These are phyloP conservation scores for Premnoplex brunnescens DNA, from an alignment of 2,797 vertebrate genomes.

Conservation along the genomic window DNA sequence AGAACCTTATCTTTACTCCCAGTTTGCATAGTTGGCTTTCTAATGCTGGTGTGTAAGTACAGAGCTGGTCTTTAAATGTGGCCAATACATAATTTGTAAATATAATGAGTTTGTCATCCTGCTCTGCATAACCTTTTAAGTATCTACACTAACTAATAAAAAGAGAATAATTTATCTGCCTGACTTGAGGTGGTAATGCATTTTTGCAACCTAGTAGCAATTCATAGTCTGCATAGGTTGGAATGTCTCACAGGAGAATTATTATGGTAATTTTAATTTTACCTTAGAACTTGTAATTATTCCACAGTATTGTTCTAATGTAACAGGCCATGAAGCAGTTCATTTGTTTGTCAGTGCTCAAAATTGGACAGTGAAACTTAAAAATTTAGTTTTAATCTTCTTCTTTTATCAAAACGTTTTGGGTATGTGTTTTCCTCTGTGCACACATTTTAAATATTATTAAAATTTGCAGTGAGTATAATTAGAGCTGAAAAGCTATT, in stretches of 20 bases:
- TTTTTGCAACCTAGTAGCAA: constrained; percentile 22
- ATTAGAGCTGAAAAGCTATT: neutral
- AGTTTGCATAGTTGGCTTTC: neutral
- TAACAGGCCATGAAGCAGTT: neutral
- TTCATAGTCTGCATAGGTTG: constrained; percentile 28
- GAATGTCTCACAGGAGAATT: constrained; percentile 67
- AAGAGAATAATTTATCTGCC: constrained; percentile 54
- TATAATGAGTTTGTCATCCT: constrained; percentile 35
- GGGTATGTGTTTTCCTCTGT: neutral
- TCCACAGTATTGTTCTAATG: constrained; percentile 48
- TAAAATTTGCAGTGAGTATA: neutral
- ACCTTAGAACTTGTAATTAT: constrained; percentile 53
- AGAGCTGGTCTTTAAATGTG: constrained; percentile 6
- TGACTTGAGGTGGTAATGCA: constrained; percentile 44
- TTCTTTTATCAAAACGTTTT: constrained; percentile 30
- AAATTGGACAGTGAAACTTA: constrained; percentile 1
- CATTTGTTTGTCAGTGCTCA: constrained; percentile 37
- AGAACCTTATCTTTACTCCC: neutral
- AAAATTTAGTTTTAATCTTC: constrained; percentile 17
- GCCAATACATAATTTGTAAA: constrained; percentile 29
- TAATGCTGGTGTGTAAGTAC: neutral
- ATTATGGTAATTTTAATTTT: constrained; percentile 72
- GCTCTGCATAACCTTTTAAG: constrained; percentile 46
- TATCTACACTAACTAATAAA: constrained; percentile 14
- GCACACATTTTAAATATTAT: constrained; percentile 17